Evolutionary conservation across 2,797 vertebrate species (phyloP).

Genomic region (Anguilla marmorata): DNA sequence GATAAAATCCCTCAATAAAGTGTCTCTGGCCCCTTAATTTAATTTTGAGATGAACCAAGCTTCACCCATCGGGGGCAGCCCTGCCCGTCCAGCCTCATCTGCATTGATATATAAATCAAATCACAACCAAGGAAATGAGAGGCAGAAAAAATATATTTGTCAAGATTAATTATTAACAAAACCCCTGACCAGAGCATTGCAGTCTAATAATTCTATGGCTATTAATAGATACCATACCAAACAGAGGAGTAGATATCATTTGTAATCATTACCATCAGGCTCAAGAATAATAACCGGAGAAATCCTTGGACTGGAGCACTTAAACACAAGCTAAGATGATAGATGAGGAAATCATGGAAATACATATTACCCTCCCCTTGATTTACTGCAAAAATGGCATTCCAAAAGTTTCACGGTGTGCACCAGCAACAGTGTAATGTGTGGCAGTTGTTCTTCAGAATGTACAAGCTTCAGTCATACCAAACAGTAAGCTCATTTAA

Average conservation of each 20-base stretch:
- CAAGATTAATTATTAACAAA: slow-evolving; percentile 30
- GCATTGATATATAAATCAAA: slow-evolving; percentile 44
- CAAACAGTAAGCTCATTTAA: slow-evolving; percentile 11
- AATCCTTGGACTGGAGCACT: slow-evolving; percentile 31
- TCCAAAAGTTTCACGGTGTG: neutral
- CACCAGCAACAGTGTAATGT: neutral
- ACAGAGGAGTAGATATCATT: slow-evolving; percentile 37
- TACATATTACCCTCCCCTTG: neutral
- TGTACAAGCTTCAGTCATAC: neutral
- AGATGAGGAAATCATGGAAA: slow-evolving; percentile 26
- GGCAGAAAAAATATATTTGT: slow-evolving; percentile 19
- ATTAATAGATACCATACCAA: slow-evolving; percentile 31
- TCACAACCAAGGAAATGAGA: slow-evolving; percentile 36
- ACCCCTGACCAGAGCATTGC: neutral
- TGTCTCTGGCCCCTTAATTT: neutral
- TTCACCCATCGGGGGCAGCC: neutral
- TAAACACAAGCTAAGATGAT: slow-evolving; percentile 35
- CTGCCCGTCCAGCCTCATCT: slow-evolving; percentile 17
- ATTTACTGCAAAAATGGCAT: slow-evolving; percentile 5
- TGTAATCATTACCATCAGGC: slow-evolving; percentile 46
- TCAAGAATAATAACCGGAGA: slow-evolving; percentile 30
- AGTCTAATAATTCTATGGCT: slow-evolving; percentile 18
- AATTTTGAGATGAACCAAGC: neutral
- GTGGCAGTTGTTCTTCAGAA: neutral
- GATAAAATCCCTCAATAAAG: neutral